A percentile compares a stretch with the other conserved stretches of the same genome.
Conservation (phyloP, 1,140 invertebrate genomes). For the Anoplophora glabripennis region DNA sequence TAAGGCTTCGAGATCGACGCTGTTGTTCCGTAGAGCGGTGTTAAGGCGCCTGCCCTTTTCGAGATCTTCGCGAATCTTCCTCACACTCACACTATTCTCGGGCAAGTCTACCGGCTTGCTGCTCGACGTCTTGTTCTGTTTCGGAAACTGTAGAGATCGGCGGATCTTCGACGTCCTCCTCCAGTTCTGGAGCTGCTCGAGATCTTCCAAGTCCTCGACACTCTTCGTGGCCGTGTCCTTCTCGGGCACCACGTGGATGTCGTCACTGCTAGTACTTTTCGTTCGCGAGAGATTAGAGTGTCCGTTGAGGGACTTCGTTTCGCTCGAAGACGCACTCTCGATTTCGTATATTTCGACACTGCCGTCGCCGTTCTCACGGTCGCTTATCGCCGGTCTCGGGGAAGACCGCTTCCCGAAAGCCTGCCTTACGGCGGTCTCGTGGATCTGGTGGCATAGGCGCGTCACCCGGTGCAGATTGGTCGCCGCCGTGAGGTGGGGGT, state of each 20-base stretch:
- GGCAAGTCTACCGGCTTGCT: conserved; percentile 55
- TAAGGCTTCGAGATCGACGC: conserved; percentile 51
- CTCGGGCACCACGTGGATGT: conserved; percentile 40
- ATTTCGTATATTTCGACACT: conserved; percentile 41
- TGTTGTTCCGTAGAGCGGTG: conserved; percentile 52
- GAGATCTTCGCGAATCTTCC: conserved; percentile 53
- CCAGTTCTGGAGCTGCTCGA: conserved; percentile 52
- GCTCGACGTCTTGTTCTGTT: conserved; percentile 31
- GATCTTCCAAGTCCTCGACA: conserved; percentile 42
- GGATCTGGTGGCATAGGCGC: conserved; percentile 45
- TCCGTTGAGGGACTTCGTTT: conserved; percentile 22
- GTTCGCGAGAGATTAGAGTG: conserved; percentile 41
- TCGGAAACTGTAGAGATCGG: conserved; percentile 62
- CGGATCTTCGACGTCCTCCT: conserved; percentile 56
- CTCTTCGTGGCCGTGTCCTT: conserved; percentile 38
- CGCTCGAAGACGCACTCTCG: conserved; percentile 25
- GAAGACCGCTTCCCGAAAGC: conserved; percentile 32
- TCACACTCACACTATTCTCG: conserved; percentile 51
- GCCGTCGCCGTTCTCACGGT: conserved; percentile 35
- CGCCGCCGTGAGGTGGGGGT: conserved; percentile 34
- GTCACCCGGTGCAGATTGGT: conserved; percentile 47
- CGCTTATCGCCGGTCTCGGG: conserved; percentile 15
- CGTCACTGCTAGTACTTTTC: conserved; percentile 52
- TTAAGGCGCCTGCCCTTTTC: conserved; percentile 53
- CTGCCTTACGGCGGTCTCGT: conserved; percentile 38